Percentiles rank a stretch among this genome's conserved stretches.
Evolutionary conservation across 37 sponge, comb jelly and placozoan species (phyloP).

Genomic region (Spongia lamella): DNA sequence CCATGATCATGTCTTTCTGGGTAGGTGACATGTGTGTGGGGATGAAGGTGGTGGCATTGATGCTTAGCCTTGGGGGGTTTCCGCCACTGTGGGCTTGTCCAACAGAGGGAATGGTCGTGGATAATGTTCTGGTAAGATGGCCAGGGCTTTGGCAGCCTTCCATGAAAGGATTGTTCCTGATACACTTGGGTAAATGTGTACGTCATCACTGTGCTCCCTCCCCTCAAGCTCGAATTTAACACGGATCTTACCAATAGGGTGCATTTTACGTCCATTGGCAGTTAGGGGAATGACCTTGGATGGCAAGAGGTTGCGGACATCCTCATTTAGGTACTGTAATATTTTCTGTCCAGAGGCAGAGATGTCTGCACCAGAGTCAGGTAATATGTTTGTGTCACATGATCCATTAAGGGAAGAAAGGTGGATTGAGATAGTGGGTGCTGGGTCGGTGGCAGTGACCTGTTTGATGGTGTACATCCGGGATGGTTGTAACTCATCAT

Average conservation of each 20-base stretch:
- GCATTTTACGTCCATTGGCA: conserved; percentile 11
- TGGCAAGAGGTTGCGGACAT: conserved; percentile 22
- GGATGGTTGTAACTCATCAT: too few relatives aligned
- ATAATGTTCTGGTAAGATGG: conserved; percentile 9
- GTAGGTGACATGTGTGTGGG: too few relatives aligned
- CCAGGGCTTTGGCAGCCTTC: conserved; percentile 5
- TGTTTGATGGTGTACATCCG: neutral
- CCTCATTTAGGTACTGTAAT: neutral
- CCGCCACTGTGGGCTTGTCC: too few relatives aligned
- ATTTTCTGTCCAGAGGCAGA: conserved; percentile 4
- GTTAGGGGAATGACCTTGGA: conserved; percentile 1
- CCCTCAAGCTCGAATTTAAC: neutral
- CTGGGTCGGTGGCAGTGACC: neutral
- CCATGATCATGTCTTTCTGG: neutral
- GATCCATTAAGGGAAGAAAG: conserved; percentile 1
- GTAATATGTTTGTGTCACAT: neutral
- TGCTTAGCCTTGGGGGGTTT: too few relatives aligned
- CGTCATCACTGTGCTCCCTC: neutral
- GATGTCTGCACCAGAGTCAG: conserved; percentile 11
- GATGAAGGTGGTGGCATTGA: too few relatives aligned
- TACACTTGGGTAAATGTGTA: too few relatives aligned
- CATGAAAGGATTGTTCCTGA: conserved; percentile 9
- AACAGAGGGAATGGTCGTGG: conserved; percentile 8
- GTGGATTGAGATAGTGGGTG: conserved; percentile 28
- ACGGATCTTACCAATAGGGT: conserved; percentile 9